These are phyloP conservation scores for Aegotheles bennettii DNA, from an alignment of 2,113 vertebrate species.

Conservation along the genomic window DNA sequence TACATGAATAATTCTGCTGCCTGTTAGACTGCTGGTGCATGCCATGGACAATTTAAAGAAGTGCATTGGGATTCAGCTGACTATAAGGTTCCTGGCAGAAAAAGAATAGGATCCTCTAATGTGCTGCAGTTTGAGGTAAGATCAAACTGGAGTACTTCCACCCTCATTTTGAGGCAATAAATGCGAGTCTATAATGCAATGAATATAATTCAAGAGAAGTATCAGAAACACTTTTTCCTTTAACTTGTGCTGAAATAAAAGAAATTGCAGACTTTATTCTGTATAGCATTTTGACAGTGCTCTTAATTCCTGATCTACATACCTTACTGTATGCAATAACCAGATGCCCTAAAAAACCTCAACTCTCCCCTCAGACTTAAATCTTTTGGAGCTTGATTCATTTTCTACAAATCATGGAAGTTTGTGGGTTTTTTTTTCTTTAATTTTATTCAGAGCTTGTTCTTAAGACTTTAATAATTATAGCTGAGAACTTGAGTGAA, in stretches of 20 bases:
- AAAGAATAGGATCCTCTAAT: neutral
- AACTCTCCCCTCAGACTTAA: neutral
- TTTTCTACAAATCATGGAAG: neutral
- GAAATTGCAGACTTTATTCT: neutral
- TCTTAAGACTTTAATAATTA: neutral
- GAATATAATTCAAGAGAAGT: neutral
- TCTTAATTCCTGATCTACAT: neutral
- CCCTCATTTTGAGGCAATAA: neutral
- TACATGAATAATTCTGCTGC: neutral
- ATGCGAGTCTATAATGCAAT: neutral
- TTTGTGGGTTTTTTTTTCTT: neutral
- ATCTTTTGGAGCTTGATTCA: neutral
- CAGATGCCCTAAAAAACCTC: neutral
- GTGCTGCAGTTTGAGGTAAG: rapidly evolving
- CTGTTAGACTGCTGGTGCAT: neutral
- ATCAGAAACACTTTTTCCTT: neutral
- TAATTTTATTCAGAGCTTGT: neutral
- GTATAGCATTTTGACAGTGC: neutral
- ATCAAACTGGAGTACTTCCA: neutral
- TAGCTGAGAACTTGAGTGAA: neutral
- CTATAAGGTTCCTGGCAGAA: neutral
- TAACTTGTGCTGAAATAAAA: neutral
- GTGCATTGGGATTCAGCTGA: neutral
- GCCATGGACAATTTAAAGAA: neutral
- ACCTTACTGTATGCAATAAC: neutral